Base-by-base conservation (phyloP, 2,888 invertebrate species). In the Diarsia brunnea region DNA sequence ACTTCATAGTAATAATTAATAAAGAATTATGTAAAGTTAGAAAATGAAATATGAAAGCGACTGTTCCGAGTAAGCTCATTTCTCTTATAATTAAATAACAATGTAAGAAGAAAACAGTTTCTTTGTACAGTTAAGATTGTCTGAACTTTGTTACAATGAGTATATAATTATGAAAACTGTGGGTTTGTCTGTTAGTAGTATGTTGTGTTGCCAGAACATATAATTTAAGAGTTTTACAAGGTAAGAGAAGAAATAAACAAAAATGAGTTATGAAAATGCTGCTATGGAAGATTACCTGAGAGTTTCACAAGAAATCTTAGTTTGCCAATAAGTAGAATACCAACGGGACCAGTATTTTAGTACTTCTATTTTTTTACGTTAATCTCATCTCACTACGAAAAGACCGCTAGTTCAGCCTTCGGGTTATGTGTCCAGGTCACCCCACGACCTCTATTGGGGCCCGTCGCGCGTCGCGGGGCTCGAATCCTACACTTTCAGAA, bases 111-210 rank as follows among this genome's bases (percentile, higher is more conserved):
- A 69, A 80, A 69, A 67, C 47, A 65, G 49, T 73, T 78, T 60
- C 78, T 85, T 84, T 83, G 78, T 85, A 74, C 69, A 78, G 73
- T 74, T 79, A 79, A 78, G 67, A 66, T 77, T 73, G 65, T 76
- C 69, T 72, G 69, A 84, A 86, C 53, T 75, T 84, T 51, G 60
- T 73, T 71, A 75, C 45, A 75, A 63, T 21, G 60, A n/a, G 63
- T 71, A 38, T 43, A 45, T 38, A n/a, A n/a, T 38, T 68, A 45
- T 47, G 58, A 64, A 55, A 55, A 27, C 43, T 16, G 72, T 69
- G 19, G 61, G 68, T 69, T 67, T 31, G n/a, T 63, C 19, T 73
- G 68, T 73, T 69, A 53, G 66, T 61, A 61, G n/a, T 60, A 65
- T 38, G 68, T 60, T 78, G 69, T 78, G 75, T 81, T 73, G 61